Percentiles rank a stretch among this genome's conserved stretches.
These are phyloP conservation scores for Volucella inflata DNA, from an alignment of 2,888 invertebrate species.

Conservation along the genomic window DNA sequence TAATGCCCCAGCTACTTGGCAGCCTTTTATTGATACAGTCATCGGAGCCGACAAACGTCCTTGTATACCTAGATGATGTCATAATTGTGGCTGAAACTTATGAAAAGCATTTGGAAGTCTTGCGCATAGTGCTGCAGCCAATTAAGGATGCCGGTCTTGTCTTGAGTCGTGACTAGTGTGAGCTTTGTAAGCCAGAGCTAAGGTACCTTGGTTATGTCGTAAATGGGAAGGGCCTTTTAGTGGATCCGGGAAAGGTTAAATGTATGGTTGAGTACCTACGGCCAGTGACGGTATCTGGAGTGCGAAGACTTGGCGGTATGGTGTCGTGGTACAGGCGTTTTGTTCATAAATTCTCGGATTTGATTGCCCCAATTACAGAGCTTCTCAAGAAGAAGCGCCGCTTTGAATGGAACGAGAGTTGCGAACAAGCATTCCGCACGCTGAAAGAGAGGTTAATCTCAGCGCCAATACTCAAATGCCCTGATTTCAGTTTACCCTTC, in stretches of 20 bases:
- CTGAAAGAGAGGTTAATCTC: slow-evolving; percentile 11
- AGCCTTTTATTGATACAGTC: slow-evolving; percentile 47
- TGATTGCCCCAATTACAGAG: slow-evolving; percentile 35
- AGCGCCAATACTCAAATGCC: slow-evolving; percentile 12
- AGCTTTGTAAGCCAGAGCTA: slow-evolving; percentile 46
- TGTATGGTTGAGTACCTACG: slow-evolving; percentile 38
- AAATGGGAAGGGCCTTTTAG: slow-evolving; percentile 23
- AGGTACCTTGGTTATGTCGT: slow-evolving; percentile 52
- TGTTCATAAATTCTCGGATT: slow-evolving; percentile 33
- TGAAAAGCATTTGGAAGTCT: slow-evolving; percentile 2
- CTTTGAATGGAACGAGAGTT: slow-evolving; percentile 26
- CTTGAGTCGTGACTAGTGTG: slow-evolving; percentile 28
- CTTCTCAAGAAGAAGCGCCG: slow-evolving; percentile 44
- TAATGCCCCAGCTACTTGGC: slow-evolving; percentile 52
- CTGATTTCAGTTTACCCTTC: slow-evolving; percentile 35
- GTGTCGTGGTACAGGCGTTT: slow-evolving; percentile 60
- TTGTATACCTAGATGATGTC: slow-evolving; percentile 41
- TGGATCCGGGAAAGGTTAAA: slow-evolving; percentile 53
- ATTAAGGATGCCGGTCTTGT: slow-evolving; percentile 14
- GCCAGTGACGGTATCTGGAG: slow-evolving; percentile 30
- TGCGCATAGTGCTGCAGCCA: background rate
- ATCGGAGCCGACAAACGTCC: slow-evolving; percentile 32
- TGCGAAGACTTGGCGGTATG: slow-evolving; percentile 43
- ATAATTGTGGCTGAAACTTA: slow-evolving; percentile 19
- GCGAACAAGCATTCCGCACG: background rate